Conservation (phyloP, 2,888 invertebrate genomes). For the Strigamia transsilvanica region DNA sequence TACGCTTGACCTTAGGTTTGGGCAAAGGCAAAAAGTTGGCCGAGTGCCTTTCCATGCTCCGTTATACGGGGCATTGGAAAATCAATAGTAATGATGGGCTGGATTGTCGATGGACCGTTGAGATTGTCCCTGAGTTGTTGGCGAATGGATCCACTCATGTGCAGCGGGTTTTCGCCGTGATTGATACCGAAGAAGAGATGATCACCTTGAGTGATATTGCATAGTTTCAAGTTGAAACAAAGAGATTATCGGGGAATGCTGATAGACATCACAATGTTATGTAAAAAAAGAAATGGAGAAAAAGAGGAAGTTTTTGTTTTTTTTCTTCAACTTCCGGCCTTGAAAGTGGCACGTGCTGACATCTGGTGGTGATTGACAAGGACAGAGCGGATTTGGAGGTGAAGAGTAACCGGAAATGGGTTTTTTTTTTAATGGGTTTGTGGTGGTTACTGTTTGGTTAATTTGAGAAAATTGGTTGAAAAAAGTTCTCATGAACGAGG, state of each 20-base stretch:
- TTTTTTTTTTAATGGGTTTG: not conserved
- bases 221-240: not conserved
- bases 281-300: not conserved
- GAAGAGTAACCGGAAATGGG: not conserved
- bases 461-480: not conserved
- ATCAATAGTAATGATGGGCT: not conserved
- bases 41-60: not conserved
- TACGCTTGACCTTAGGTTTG: not conserved
- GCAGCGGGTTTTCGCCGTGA: not conserved
- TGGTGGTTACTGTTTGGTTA: not conserved
- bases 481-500: constrained; percentile 1
- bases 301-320: not conserved
- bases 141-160: too few species aligned
- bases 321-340: constrained; percentile 13
- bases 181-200: constrained; percentile 3
- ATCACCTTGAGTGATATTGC: constrained; percentile 14
- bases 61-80: not conserved
- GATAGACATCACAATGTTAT: not conserved
- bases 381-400: not conserved
- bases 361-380: constrained; percentile 29
- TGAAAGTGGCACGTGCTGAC: not conserved
- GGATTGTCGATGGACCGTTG: not conserved
- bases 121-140: too few species aligned
- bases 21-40: constrained; percentile 20
- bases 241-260: not conserved